Percentiles rank a stretch among this genome's conserved stretches.
These are phyloP conservation scores for Pontoporia blainvillei DNA, from an alignment of 2,113 vertebrate species.

Conservation along the genomic window DNA sequence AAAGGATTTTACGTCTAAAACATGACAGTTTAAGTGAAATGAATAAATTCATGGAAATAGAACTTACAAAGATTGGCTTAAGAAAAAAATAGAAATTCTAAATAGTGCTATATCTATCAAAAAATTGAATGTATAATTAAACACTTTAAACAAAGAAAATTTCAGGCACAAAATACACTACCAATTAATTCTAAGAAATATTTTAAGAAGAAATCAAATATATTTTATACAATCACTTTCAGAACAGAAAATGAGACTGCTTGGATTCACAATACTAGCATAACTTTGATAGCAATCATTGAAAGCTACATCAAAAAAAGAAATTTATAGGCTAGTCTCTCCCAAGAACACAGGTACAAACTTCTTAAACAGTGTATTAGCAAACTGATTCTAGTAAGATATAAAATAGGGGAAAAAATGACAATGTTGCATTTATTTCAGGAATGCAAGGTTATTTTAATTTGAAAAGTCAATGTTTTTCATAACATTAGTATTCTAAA, in stretches of 20 bases:
- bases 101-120: not conserved
- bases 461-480: not conserved
- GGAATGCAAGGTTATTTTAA: not conserved
- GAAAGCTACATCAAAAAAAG: not conserved
- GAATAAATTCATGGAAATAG: not conserved
- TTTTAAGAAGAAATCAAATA: not conserved
- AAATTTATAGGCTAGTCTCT: not conserved
- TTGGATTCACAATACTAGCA: not conserved
- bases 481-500: not conserved
- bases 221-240: not conserved
- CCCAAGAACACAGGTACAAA: not conserved
- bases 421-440: not conserved
- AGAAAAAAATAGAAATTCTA: not conserved
- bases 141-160: not conserved
- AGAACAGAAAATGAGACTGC: not conserved
- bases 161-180: not conserved
- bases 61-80: not conserved
- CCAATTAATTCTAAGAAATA: not conserved
- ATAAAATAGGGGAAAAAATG: not conserved
- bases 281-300: not conserved
- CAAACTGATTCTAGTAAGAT: not conserved
- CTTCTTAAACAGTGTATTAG: not conserved
- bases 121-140: not conserved
- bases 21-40: not conserved
- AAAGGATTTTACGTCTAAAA: not conserved